Conservation (phyloP, 1,140 invertebrate genomes). For the Rhyacophila brunnea region DNA sequence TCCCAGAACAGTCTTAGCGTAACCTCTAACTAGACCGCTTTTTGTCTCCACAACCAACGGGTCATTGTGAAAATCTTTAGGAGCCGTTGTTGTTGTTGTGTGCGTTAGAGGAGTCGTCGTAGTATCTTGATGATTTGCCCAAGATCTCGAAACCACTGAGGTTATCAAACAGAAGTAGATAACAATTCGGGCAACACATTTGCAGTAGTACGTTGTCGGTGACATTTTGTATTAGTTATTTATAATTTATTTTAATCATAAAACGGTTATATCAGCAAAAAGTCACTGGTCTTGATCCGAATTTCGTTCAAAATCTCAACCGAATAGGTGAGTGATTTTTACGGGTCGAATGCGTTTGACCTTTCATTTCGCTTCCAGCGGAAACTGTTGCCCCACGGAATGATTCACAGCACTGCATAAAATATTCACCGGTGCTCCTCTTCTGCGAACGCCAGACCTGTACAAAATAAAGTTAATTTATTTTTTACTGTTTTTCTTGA, state of each 20-base stretch:
- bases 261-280: background rate
- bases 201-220: conserved; percentile 3
- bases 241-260: conserved; percentile 8
- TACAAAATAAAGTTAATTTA: conserved; percentile 30
- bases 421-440: conserved; percentile 24
- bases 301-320: conserved; percentile 17
- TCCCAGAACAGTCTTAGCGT: conserved; percentile 71
- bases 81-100: conserved; percentile 49
- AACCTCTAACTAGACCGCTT: conserved; percentile 74
- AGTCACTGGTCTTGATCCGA: background rate
- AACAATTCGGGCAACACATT: conserved; percentile 4
- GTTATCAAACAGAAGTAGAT: conserved; percentile 17
- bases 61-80: conserved; percentile 63
- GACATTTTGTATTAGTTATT: background rate
- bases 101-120: conserved; percentile 52
- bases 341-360: conserved; percentile 24
- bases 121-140: conserved; percentile 54
- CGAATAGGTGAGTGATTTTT: conserved; percentile 31
- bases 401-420: conserved; percentile 24
- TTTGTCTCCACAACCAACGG: conserved; percentile 77
- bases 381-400: conserved; percentile 10
- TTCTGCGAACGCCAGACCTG: conserved; percentile 14
- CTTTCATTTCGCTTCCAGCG: conserved; percentile 32
- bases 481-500: conserved; percentile 22
- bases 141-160: conserved; percentile 41